phyloP scores from a whole-genome alignment of 2,797 vertebrate species.

The Trichosurus vulpecula region DNA sequence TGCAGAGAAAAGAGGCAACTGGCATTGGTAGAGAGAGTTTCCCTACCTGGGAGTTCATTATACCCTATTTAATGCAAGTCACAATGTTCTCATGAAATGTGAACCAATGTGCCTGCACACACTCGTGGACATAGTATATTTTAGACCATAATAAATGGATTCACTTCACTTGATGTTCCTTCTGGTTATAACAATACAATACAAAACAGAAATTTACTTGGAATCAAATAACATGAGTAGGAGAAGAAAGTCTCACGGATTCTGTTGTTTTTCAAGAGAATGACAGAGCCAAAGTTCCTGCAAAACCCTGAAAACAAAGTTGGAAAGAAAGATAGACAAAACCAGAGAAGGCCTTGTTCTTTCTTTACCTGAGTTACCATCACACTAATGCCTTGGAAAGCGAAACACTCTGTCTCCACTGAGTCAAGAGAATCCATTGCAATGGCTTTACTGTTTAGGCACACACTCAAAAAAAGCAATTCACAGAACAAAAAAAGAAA shows the following conservation, averaged over 20 bases:
- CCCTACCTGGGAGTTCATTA: neutral
- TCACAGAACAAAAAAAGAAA: constrained; percentile 33
- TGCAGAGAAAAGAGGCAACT: neutral
- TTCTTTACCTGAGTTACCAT: neutral
- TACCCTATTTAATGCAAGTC: neutral
- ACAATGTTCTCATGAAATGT: neutral
- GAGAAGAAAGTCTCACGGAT: neutral
- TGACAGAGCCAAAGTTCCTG: neutral
- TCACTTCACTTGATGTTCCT: neutral
- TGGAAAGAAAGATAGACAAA: constrained; percentile 18
- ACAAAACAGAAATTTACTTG: neutral
- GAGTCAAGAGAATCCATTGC: neutral
- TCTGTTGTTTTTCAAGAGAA: constrained; percentile 21
- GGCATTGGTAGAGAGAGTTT: neutral
- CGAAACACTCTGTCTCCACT: neutral
- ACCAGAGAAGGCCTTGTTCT: neutral
- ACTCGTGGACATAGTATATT: neutral
- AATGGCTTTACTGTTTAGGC: neutral
- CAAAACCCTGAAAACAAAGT: neutral
- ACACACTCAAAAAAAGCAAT: constrained; percentile 20
- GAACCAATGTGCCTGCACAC: neutral
- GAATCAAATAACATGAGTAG: neutral
- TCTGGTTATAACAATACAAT: neutral
- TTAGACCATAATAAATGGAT: neutral
- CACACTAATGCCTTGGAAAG: neutral